These are phyloP conservation scores for Lates calcarifer DNA, from an alignment of 2,113 vertebrate species.

Conservation along the genomic window DNA sequence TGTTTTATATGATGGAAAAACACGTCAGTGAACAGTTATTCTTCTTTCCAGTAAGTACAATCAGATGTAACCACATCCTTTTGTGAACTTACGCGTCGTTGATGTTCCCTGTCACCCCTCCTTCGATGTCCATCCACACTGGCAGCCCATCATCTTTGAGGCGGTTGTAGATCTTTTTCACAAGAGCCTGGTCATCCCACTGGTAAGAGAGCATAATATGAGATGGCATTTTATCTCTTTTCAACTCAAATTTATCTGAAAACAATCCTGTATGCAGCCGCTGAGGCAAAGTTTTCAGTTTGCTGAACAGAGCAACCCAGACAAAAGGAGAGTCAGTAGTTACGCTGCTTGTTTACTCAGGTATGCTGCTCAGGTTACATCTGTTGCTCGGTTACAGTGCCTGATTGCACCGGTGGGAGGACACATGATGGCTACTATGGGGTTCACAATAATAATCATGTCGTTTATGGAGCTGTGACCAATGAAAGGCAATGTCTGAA, in stretches of 20 bases:
- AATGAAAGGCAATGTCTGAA: no score
- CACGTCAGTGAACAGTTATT: no score
- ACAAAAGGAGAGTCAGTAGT: not conserved
- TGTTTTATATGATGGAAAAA: not conserved
- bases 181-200: conserved; percentile 71
- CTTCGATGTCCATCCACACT: conserved; percentile 76
- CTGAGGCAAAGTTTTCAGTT: not conserved
- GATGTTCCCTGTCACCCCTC: conserved; percentile 72
- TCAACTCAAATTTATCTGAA: not conserved
- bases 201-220: conserved; percentile 77
- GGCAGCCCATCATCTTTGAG: conserved; percentile 64
- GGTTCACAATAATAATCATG: not conserved
- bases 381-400: conserved; percentile 56
- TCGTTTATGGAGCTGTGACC: not conserved
- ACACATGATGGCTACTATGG: not conserved
- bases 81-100: conserved; percentile 67
- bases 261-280: not conserved
- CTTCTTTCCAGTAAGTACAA: not conserved
- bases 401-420: conserved; percentile 6
- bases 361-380: conserved; percentile 52
- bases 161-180: conserved; percentile 58
- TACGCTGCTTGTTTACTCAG: conserved; percentile 47
- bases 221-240: conserved; percentile 32
- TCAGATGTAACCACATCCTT: not conserved
- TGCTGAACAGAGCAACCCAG: not conserved